These are phyloP conservation scores for Notodonta dromedarius DNA, from an alignment of 2,888 invertebrate species.

Conservation along the genomic window DNA sequence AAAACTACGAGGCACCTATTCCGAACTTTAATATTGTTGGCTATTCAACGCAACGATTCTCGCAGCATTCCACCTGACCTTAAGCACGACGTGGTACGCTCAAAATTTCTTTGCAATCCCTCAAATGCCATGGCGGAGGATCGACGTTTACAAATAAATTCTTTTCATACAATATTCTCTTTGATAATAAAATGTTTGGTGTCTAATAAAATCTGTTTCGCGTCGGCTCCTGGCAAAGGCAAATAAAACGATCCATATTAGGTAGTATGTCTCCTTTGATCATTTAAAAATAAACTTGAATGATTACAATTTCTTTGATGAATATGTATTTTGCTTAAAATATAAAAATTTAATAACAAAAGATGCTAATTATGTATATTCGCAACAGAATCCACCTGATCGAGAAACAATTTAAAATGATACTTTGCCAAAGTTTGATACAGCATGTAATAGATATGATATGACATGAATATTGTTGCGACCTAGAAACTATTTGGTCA, in stretches of 20 bases:
- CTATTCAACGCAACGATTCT: background rate
- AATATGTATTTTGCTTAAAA: background rate
- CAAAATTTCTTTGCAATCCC: slow-evolving; percentile 4
- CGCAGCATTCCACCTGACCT: slow-evolving; percentile 3
- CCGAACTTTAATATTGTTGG: background rate
- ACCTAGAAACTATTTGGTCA: no score
- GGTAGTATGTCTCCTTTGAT: background rate
- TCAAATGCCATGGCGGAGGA: background rate
- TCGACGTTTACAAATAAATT: slow-evolving; percentile 6
- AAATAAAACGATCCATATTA: background rate
- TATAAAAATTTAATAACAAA: background rate
- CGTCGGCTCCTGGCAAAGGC: background rate
- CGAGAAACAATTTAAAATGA: no score
- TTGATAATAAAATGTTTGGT: slow-evolving; percentile 8
- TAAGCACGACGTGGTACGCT: background rate
- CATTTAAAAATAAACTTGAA: background rate
- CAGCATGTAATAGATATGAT: no score
- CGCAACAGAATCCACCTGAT: no score
- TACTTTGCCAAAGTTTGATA: no score
- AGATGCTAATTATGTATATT: background rate
- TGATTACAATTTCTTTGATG: no score
- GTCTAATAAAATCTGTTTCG: background rate
- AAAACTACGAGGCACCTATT: background rate
- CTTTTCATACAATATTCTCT: slow-evolving; percentile 3
- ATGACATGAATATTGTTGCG: no score